Evolutionary conservation across 2,113 vertebrate genomes (phyloP).

Genomic region (Ceuthmochares aereus): DNA sequence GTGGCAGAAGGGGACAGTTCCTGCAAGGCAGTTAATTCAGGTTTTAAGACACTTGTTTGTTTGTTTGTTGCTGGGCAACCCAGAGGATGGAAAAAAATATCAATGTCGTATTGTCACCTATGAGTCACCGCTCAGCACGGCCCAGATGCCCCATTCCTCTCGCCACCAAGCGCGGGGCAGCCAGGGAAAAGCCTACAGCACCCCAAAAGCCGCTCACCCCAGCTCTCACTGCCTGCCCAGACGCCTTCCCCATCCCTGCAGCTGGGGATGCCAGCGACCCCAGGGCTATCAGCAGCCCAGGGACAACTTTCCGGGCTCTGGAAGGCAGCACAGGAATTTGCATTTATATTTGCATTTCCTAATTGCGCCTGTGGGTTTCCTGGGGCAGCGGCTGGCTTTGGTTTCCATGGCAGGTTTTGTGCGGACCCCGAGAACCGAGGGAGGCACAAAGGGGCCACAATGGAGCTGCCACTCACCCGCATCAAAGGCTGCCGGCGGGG

Average conservation of each 20-base stretch:
- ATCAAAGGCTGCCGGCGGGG: conserved; percentile 48
- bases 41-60: conserved; percentile 34
- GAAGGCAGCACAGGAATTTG: not conserved
- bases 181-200: accelerated
- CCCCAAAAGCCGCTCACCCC: not conserved
- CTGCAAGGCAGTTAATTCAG: not conserved
- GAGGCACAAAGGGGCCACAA: conserved; percentile 61
- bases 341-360: conserved; percentile 63
- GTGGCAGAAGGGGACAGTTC: not conserved
- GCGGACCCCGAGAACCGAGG: conserved; percentile 2
- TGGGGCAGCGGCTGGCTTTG: conserved; percentile 28
- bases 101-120: conserved; percentile 48
- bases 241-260: not conserved
- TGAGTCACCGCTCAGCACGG: conserved; percentile 3
- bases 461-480: conserved; percentile 46
- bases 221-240: not conserved
- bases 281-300: not conserved
- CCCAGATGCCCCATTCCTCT: not conserved
- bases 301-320: not conserved
- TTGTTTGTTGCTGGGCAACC: conserved; percentile 44
- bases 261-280: not conserved
- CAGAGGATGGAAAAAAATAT: conserved; percentile 35
- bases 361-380: conserved; percentile 58
- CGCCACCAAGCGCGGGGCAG: accelerated
- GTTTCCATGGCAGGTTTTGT: conserved; percentile 71